Evolutionary conservation across 2,113 vertebrate species (phyloP).

Genomic region (Osmerus mordax): DNA sequence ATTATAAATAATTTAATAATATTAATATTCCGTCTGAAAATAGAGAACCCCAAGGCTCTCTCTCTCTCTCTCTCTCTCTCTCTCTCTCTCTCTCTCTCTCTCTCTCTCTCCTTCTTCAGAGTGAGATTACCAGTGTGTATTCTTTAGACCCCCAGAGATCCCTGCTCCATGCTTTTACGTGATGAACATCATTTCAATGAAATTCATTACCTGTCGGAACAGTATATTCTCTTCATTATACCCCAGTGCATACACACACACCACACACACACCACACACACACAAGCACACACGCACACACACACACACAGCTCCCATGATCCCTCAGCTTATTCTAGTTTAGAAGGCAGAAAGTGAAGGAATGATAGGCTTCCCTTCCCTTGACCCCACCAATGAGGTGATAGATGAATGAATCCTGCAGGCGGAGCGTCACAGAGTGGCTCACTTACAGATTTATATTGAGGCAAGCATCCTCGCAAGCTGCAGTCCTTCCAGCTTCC

Average conservation of each 20-base stretch:
- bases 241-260: constrained; percentile 42
- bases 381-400: constrained; percentile 43
- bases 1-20: neutral
- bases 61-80: neutral
- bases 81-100: neutral
- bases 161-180: constrained; percentile 49
- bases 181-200: constrained; percentile 59
- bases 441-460: no score
- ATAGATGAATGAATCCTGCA: constrained; percentile 34
- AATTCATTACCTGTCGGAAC: constrained; percentile 66
- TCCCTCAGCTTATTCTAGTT: constrained; percentile 68
- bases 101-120: constrained; percentile 5
- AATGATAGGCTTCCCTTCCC: constrained; percentile 43
- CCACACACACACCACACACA: constrained; percentile 11
- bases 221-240: constrained; percentile 58
- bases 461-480: constrained; percentile 37
- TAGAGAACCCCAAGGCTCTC: neutral
- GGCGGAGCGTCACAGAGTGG: constrained; percentile 15
- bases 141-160: constrained; percentile 53
- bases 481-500: constrained; percentile 61
- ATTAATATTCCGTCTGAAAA: no score
- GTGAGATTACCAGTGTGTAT: constrained; percentile 58
- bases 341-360: constrained; percentile 46
- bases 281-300: neutral
- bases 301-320: constrained; percentile 44